Conservation (phyloP, 2,113 vertebrate genomes). For the Dissostichus mawsoni region DNA sequence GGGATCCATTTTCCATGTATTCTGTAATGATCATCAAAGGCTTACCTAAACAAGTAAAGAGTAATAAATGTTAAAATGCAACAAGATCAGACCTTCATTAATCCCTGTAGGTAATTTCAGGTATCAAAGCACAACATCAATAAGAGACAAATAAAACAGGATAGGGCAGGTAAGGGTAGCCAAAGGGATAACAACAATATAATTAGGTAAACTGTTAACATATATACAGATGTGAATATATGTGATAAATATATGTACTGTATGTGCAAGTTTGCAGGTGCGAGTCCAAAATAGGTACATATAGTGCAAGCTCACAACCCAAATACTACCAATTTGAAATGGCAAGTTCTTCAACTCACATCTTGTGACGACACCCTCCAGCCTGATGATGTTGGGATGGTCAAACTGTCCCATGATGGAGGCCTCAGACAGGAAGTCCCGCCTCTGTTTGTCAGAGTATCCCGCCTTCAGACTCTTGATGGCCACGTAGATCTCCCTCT, state of each 20-base stretch:
- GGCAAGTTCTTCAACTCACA: slow-evolving; percentile 67
- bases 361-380: slow-evolving; percentile 85
- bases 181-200: no score
- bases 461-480: slow-evolving; percentile 85
- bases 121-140: no score
- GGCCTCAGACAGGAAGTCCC: slow-evolving; percentile 84
- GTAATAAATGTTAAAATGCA: background rate
- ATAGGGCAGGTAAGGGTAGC: no score
- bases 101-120: no score
- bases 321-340: background rate
- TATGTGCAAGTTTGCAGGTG: no score
- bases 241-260: no score
- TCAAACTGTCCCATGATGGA: slow-evolving; percentile 87
- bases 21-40: slow-evolving; percentile 99
- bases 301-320: background rate
- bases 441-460: slow-evolving; percentile 84
- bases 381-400: slow-evolving; percentile 85
- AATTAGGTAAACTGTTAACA: no score
- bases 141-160: no score
- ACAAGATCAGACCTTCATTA: no score
- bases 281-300: no score
- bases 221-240: no score
- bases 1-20: slow-evolving; percentile 98
- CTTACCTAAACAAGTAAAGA: slow-evolving; percentile 86
- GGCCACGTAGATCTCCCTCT: slow-evolving; percentile 84